Conservation (phyloP, 2,797 vertebrate species). For the Parotocinclus haroldoi region DNA sequence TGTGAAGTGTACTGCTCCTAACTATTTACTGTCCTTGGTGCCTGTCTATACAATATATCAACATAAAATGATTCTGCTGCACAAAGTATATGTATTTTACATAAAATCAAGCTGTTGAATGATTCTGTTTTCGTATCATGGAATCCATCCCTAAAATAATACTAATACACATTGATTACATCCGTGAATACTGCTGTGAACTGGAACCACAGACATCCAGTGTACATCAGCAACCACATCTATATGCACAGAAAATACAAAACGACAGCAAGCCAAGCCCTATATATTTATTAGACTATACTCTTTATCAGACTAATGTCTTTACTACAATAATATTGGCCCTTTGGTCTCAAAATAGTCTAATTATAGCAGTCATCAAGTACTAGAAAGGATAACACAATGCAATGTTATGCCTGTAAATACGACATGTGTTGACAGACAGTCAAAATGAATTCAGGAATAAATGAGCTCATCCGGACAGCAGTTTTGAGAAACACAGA, state of each 20-base stretch:
- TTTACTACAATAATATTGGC: no score
- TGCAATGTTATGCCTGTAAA: background rate
- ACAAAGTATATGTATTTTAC: background rate
- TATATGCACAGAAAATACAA: no score
- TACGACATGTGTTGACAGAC: constrained; percentile 2
- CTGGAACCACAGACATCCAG: constrained; percentile 37
- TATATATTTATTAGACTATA: background rate
- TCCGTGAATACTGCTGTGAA: constrained; percentile 34
- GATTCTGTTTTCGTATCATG: background rate
- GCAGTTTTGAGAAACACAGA: constrained; percentile 27
- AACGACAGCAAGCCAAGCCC: constrained; percentile 25
- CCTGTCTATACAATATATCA: background rate
- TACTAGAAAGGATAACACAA: constrained; percentile 13
- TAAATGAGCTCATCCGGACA: constrained; percentile 14
- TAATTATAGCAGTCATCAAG: constrained; percentile 6
- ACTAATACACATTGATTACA: background rate
- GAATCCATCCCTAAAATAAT: background rate
- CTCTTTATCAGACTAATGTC: no score
- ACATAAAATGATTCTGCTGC: background rate
- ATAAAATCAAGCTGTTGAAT: background rate
- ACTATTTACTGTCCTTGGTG: background rate
- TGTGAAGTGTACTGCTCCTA: background rate
- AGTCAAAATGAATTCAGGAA: constrained; percentile 9
- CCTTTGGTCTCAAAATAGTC: background rate
- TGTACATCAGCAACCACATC: constrained; percentile 13